These are phyloP conservation scores for Dendrophyllia cribrosa DNA, from an alignment of 64 coral and sea anemone genomes.

Conservation along the genomic window DNA sequence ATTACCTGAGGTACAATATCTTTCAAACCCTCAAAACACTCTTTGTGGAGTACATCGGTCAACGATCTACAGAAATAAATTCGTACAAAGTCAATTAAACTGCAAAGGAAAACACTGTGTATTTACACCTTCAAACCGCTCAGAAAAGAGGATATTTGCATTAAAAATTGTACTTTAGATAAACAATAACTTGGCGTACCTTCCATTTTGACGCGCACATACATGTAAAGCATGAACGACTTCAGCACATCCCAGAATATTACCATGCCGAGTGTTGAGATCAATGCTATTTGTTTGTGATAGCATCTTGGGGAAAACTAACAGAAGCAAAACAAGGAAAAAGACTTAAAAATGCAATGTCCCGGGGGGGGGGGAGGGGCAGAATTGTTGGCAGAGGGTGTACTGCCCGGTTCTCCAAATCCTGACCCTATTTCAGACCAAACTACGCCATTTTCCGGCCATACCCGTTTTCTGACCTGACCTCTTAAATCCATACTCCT, in stretches of 20 bases:
- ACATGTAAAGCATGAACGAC: slow-evolving; percentile 74
- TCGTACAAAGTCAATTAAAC: background rate
- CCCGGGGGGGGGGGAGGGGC: background rate
- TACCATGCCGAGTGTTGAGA: slow-evolving; percentile 88
- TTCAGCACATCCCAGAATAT: slow-evolving; percentile 85
- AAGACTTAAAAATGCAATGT: background rate
- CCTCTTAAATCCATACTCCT: no score
- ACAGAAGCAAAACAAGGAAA: background rate
- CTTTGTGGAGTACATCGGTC: slow-evolving; percentile 61
- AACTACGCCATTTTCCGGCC: no score
- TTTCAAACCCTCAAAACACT: slow-evolving; percentile 65
- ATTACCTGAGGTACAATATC: slow-evolving; percentile 87
- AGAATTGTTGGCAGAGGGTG: no score
- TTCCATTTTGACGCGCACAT: slow-evolving; percentile 54
- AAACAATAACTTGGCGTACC: slow-evolving; percentile 5
- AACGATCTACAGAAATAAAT: slow-evolving; percentile 65
- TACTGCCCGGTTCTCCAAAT: no score
- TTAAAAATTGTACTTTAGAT: no score
- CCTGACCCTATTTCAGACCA: no score
- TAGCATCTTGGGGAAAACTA: slow-evolving; percentile 90
- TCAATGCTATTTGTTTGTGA: slow-evolving; percentile 79
- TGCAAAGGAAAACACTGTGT: no score
- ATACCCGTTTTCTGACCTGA: no score
- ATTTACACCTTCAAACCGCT: no score
- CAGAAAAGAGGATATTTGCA: background rate